A percentile compares a stretch with the other conserved stretches of the same genome.
phyloP scores from a whole-genome alignment of 2,888 invertebrate genomes.

The Melanostoma mellinum region DNA sequence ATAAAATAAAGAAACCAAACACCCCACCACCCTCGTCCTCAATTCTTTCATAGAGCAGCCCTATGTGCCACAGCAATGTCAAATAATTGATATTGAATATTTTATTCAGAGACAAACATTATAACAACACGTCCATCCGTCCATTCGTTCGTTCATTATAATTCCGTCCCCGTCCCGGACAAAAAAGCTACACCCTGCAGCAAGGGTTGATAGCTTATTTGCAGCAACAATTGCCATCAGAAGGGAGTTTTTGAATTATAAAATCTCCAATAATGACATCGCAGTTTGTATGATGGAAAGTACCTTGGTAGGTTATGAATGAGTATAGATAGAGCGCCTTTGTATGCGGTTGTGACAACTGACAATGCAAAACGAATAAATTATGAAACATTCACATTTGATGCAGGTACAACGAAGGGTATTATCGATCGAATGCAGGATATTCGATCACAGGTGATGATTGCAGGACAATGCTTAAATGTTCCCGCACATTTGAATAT shows the following conservation, averaged over 20 bases:
- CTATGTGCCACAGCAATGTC: slow-evolving; percentile 39
- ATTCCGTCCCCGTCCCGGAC: slow-evolving; percentile 13
- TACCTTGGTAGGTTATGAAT: slow-evolving; percentile 9
- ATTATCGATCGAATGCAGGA: slow-evolving; percentile 39
- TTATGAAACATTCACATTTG: slow-evolving; percentile 46
- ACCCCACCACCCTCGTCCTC: slow-evolving; percentile 21
- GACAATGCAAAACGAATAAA: slow-evolving; percentile 43
- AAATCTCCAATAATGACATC: slow-evolving; percentile 59
- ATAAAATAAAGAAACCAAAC: slow-evolving; percentile 24
- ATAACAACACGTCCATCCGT: slow-evolving; percentile 3
- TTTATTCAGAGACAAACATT: slow-evolving; percentile 44
- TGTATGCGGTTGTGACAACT: slow-evolving; percentile 25
- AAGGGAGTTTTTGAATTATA: slow-evolving; percentile 50
- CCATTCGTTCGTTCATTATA: slow-evolving; percentile 17
- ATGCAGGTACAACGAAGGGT: slow-evolving; percentile 35
- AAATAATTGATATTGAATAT: slow-evolving; percentile 73
- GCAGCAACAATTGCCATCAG: slow-evolving; percentile 63
- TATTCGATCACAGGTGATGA: slow-evolving; percentile 67
- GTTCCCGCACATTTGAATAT: slow-evolving; percentile 50
- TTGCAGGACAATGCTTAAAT: slow-evolving; percentile 53
- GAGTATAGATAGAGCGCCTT: not conserved
- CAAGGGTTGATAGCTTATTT: slow-evolving; percentile 71
- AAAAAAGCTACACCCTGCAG: slow-evolving; percentile 16
- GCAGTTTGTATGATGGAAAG: not conserved
- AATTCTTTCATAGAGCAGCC: slow-evolving; percentile 39